Percentiles rank a stretch among this genome's conserved stretches.
Evolutionary conservation across 1,140 invertebrate genomes (phyloP).

Genomic region (Oncopodura yosiiana): DNA sequence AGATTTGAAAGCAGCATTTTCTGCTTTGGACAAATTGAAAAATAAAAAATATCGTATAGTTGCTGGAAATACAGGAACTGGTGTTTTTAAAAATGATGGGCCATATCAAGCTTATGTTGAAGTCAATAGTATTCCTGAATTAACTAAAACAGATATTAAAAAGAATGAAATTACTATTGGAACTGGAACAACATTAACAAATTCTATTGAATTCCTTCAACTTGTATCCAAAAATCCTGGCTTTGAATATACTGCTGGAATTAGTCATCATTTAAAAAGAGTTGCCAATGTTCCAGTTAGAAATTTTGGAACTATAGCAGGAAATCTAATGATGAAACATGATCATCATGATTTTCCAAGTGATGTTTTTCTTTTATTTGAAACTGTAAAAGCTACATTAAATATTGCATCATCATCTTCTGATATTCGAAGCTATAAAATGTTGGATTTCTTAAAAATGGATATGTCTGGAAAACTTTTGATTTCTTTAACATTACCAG

Average conservation of each 20-base stretch:
- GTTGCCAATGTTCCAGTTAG: slow-evolving; percentile 1
- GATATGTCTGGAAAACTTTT: slow-evolving; percentile 25
- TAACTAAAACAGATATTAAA: slow-evolving; percentile 1
- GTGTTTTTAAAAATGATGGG: slow-evolving; percentile 10
- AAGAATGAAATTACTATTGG: slow-evolving; percentile 19
- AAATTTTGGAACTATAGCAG: slow-evolving; percentile 28
- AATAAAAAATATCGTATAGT: slow-evolving; percentile 11
- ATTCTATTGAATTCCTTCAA: neutral
- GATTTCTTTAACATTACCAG: slow-evolving; percentile 35
- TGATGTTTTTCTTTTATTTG: slow-evolving; percentile 43
- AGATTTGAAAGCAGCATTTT: neutral
- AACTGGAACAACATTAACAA: slow-evolving; percentile 52
- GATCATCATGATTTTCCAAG: slow-evolving; percentile 44
- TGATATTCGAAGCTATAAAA: neutral
- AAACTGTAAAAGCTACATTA: slow-evolving; percentile 40
- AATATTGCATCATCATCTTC: slow-evolving; percentile 26
- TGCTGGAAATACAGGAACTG: slow-evolving; percentile 18
- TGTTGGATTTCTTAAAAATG: slow-evolving; percentile 20
- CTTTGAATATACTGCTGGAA: neutral
- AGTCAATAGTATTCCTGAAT: neutral
- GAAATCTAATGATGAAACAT: slow-evolving; percentile 47
- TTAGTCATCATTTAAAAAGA: neutral
- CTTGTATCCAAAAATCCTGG: neutral
- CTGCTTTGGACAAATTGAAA: slow-evolving; percentile 1
- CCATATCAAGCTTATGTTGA: slow-evolving; percentile 13